A percentile compares a stretch with the other conserved stretches of the same genome.
phyloP scores from a whole-genome alignment of 2,888 invertebrate genomes.

The Molorchus minor region DNA sequence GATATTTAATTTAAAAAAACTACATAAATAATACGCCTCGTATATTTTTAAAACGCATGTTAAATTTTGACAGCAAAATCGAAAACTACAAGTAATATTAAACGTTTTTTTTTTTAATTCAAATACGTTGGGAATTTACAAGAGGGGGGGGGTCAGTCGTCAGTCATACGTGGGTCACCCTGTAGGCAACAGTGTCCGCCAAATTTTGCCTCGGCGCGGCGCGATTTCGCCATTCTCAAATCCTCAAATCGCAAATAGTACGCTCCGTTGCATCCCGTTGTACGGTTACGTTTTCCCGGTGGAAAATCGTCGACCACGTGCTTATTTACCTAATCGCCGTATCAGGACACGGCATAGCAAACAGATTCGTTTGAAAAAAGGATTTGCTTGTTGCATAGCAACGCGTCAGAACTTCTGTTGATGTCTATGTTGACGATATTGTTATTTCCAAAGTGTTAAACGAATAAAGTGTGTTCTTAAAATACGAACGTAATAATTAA shows the following conservation, averaged over 20 bases:
- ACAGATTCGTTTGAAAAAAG: background rate
- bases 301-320: background rate
- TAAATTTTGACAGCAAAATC: no score
- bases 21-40: no score
- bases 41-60: no score
- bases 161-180: background rate
- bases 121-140: background rate
- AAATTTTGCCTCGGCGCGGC: background rate
- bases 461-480: no score
- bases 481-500: background rate
- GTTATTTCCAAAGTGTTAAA: background rate
- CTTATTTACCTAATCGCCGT: conserved; percentile 2
- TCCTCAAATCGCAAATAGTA: conserved; percentile 2
- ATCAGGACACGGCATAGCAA: conserved; percentile 6
- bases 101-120: background rate
- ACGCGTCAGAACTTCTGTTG: background rate
- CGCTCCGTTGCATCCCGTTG: background rate
- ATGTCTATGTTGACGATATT: background rate
- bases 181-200: background rate
- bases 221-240: background rate
- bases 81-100: no score
- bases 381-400: background rate
- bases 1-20: no score
- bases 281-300: background rate
- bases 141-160: background rate